Base-by-base conservation (phyloP, 2,113 vertebrate species). In the Carettochelys insculpta region DNA sequence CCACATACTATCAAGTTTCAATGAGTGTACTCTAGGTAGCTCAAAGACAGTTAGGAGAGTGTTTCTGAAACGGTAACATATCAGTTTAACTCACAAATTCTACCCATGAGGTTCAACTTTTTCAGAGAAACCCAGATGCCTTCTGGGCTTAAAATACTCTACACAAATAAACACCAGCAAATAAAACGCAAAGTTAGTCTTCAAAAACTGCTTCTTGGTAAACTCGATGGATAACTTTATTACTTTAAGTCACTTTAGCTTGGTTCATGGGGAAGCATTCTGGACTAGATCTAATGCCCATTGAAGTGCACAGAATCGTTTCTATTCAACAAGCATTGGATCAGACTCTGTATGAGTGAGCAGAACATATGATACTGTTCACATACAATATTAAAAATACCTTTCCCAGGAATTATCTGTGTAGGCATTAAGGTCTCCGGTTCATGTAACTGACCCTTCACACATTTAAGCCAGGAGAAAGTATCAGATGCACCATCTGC, bases 391-490 rank as follows among this genome's bases (percentile, higher is more conserved):
- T 6, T 81, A 58, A 1, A 25, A 88, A n/a, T 98, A 98, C 98
- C 98, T 98, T 97, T 98, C 90, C 98, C 98, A 2, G 98, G 98
- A 94, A 98, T 98, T 85, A 98, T 98, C 92, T 98, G 98, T 3
- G 98, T 98, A 22, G 98, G 98, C 98, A 98, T 98, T 38, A 98
- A 92, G 94, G 97, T 98, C 90, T 98, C 98, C 11, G 98, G 98
- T 48, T 98, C 98, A 11, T 98, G 98, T 6, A 61, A 88, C 86
- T 98, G 98, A 10, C 98, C 98, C 90, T 98, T 98, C 83, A 97
- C 97, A 92, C 98, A 98, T 56, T 97, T 98, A 80, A 98, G 96
- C 98, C 98, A 98, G 20, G 97, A 97, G 93, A 98, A 98, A 25
- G 97, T 97, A 89, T 98, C 98, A 0, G 96, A 97, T 53, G 96